Evolutionary conservation across 2,888 invertebrate genomes (phyloP).

Genomic region (Orchesellides sinensis): DNA sequence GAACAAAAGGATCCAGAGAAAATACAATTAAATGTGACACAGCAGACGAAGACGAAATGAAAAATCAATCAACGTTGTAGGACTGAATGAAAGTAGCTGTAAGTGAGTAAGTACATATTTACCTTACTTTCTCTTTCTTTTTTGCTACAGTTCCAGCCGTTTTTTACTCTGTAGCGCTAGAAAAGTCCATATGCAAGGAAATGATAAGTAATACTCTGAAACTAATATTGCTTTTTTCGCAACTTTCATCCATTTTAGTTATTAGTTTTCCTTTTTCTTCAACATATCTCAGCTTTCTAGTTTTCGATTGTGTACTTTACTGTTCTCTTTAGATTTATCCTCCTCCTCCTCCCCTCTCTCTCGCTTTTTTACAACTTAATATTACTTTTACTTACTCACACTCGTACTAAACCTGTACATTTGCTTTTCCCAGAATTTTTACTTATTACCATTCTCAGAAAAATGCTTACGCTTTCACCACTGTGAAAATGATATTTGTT

Average conservation of each 20-base stretch:
- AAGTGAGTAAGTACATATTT: constrained; percentile 11
- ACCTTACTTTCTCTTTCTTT: background rate
- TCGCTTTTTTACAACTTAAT: too few relatives aligned
- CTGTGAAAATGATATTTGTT: too few relatives aligned
- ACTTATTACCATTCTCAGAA: too few relatives aligned
- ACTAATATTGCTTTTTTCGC: background rate
- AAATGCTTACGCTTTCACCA: too few relatives aligned
- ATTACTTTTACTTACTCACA: too few relatives aligned
- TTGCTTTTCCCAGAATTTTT: too few relatives aligned
- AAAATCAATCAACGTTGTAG: constrained; percentile 10
- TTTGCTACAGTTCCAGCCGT: background rate
- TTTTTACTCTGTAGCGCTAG: constrained; percentile 4
- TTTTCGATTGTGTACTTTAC: too few relatives aligned
- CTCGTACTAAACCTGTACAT: too few relatives aligned
- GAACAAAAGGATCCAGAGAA: constrained; percentile 21
- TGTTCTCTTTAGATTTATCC: too few relatives aligned
- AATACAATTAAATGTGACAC: constrained; percentile 46
- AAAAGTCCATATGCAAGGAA: background rate
- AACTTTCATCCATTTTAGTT: background rate
- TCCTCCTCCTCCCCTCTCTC: too few relatives aligned
- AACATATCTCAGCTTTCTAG: too few relatives aligned
- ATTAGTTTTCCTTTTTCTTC: constrained; percentile 10
- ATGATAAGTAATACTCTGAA: background rate
- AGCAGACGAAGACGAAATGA: constrained; percentile 10
- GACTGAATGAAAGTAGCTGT: background rate